Evolutionary conservation across 2,113 vertebrate genomes (phyloP).

Genomic region (Cavia aperea): DNA sequence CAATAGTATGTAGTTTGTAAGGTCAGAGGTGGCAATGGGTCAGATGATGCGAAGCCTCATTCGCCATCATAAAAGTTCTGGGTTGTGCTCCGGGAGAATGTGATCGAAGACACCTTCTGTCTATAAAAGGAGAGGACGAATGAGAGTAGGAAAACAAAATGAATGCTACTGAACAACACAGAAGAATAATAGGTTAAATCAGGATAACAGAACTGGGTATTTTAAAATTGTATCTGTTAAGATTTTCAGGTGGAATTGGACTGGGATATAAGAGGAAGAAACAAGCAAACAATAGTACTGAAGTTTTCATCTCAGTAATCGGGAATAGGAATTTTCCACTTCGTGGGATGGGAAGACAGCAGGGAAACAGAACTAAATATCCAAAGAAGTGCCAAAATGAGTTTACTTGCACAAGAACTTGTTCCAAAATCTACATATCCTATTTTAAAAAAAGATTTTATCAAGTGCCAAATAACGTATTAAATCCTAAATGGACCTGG

Average conservation of each 20-base stretch:
- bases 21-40: neutral
- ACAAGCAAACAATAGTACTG: neutral
- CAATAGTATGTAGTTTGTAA: neutral
- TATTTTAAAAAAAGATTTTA: neutral
- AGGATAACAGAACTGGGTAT: neutral
- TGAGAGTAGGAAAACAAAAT: neutral
- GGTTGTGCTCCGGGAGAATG: neutral
- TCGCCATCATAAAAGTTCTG: neutral
- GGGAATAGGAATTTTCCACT: neutral
- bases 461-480: conserved; percentile 3
- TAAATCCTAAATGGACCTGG: neutral
- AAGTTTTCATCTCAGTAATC: conserved; percentile 8
- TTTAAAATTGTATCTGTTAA: neutral
- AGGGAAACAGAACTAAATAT: neutral
- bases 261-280: neutral
- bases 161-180: neutral
- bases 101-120: neutral
- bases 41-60: neutral
- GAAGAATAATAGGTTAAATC: neutral
- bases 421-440: neutral
- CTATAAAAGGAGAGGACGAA: neutral
- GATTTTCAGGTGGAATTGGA: neutral
- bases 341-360: neutral
- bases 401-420: neutral
- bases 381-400: neutral